Evolutionary conservation across 2,797 vertebrate genomes (phyloP), one percentile per base, ranked within the genome.

Genomic region (Fistularia commersonii): DNA sequence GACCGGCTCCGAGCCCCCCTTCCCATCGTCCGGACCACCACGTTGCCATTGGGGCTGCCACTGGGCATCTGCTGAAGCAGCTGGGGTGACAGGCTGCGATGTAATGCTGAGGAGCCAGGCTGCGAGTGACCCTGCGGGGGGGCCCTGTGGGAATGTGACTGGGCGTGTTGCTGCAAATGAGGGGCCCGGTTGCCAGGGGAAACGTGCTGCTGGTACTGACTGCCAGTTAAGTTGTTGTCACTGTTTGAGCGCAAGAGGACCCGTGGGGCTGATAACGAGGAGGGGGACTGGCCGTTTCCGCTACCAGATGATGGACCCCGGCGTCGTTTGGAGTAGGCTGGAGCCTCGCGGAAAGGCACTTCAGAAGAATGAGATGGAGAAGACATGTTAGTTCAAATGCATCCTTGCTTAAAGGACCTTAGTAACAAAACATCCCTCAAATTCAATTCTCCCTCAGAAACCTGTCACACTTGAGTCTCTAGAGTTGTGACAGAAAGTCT

Each of bases 331-430:
- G 95, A 95, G 79, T 95, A 97, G 6, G 93, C 90, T 35, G 96
- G 96, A 71, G 93, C 92, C 91, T 98, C 96, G 31, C 91, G 90
- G 86, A 99, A 98, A 91, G 95, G 95, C 94, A 97, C 96, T 99
- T 88, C 7, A 13, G 49, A 41, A 41, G 12, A 8, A 47, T 0
- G 5, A 42, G 32, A 4, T 15, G 13, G 12, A 40, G 42, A 23
- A 5, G 10, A 35, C 23, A 23, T 23, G 23, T 23, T 23, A 23
- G 23, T 4, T 23, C 23, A 23, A 23, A n/a, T n/a, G n/a, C n/a
- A n/a, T n/a, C n/a, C n/a, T n/a, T n/a, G n/a, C n/a, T n/a, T n/a
- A n/a, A n/a, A n/a, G n/a, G n/a, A n/a, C n/a, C n/a, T n/a, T n/a
- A n/a, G n/a, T n/a, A n/a, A 23, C 23, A 23, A 23, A 23, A 4